phyloP scores from a whole-genome alignment of 2,113 vertebrate genomes.

The Erpornis zantholeuca region DNA sequence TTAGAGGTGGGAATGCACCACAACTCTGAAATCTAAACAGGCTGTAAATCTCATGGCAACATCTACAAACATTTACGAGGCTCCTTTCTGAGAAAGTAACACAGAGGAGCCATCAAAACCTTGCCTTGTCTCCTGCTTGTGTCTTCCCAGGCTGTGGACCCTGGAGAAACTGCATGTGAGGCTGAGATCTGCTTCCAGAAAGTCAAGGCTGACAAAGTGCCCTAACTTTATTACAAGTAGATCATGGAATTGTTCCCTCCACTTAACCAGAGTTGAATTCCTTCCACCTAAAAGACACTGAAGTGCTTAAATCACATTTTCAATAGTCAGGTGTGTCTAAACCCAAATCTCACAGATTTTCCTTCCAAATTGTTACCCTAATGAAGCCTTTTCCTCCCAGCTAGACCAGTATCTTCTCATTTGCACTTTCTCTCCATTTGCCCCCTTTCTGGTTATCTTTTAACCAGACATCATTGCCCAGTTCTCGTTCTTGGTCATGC shows the following conservation, averaged over 20 bases:
- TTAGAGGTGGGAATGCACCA: background rate
- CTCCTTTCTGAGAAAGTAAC: background rate
- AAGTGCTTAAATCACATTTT: background rate
- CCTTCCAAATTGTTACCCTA: background rate
- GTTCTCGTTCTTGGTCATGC: conserved; percentile 24
- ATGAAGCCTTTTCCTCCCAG: background rate
- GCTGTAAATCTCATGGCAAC: background rate
- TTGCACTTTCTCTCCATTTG: conserved; percentile 11
- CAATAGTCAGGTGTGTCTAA: background rate
- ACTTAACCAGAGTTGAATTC: background rate
- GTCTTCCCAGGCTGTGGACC: background rate
- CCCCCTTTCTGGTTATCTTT: conserved; percentile 18
- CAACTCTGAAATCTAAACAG: background rate
- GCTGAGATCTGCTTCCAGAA: background rate
- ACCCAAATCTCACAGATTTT: background rate
- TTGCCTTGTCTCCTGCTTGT: background rate
- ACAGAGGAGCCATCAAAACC: background rate
- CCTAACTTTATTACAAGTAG: background rate
- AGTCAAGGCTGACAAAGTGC: background rate
- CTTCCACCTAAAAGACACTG: background rate
- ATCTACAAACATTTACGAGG: background rate
- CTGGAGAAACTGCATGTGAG: background rate
- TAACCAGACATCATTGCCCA: background rate
- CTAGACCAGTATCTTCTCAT: background rate
- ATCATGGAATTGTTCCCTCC: background rate